Conservation (phyloP, 64 coral and sea anemone species). For the Pocillopora verrucosa region DNA sequence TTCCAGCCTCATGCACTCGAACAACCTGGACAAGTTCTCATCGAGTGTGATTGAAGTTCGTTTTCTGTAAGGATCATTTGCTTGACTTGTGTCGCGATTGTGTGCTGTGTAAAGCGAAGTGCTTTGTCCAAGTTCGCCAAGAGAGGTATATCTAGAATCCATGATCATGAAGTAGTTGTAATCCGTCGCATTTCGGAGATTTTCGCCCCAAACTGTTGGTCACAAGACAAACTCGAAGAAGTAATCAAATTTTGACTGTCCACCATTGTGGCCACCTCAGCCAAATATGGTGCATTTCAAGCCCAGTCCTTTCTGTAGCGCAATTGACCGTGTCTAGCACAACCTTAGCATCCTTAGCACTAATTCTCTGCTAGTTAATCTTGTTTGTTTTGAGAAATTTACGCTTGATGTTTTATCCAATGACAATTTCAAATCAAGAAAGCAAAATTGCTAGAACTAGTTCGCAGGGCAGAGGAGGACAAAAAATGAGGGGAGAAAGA, state of each 20-base stretch:
- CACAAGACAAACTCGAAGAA: background rate
- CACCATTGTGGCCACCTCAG: constrained; percentile 1
- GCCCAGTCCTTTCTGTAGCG: background rate
- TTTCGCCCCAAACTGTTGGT: constrained; percentile 1
- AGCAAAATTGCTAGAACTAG: too few species aligned
- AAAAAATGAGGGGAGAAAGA: too few species aligned
- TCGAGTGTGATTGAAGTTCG: constrained; percentile 35
- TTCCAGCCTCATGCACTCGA: constrained; percentile 87
- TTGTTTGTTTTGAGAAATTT: too few species aligned
- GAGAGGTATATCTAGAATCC: constrained; percentile 4
- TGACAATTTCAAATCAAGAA: too few species aligned
- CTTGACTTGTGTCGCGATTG: constrained; percentile 1
- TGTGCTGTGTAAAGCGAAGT: background rate
- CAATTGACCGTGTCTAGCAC: background rate
- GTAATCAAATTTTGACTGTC: background rate
- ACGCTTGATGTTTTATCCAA: too few species aligned
- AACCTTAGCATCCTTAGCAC: background rate
- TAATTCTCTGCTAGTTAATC: background rate
- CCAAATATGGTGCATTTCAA: constrained; percentile 8
- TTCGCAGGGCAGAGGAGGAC: too few species aligned
- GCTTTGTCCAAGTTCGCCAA: background rate
- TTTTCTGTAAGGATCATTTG: background rate
- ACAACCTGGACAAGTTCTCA: constrained; percentile 88
- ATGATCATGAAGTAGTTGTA: constrained; percentile 1
- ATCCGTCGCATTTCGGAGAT: constrained; percentile 33